Evolutionary conservation across 1,140 invertebrate genomes (phyloP).

Genomic region (Panagrolaimus sp.): DNA sequence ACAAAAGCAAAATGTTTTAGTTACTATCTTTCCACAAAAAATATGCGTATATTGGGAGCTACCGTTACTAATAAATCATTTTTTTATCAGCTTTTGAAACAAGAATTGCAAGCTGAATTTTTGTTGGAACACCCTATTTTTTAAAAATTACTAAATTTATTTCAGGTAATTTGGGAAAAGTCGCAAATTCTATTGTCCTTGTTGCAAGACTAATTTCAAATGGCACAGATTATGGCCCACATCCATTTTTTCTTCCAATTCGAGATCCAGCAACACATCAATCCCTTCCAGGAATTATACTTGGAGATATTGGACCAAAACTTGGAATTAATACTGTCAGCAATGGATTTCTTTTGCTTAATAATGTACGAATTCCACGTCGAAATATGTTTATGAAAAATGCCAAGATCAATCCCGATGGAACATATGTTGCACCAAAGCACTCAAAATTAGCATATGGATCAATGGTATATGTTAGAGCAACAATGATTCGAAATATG

Average conservation of each 20-base stretch:
- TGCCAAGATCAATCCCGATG: constrained; percentile 69
- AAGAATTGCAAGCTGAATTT: too few relatives aligned
- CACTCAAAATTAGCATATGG: constrained; percentile 82
- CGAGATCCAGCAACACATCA: constrained; percentile 77
- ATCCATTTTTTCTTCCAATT: constrained; percentile 83
- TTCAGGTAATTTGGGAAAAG: constrained; percentile 79
- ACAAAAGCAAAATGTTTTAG: too few relatives aligned
- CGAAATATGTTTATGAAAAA: constrained; percentile 88
- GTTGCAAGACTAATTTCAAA: constrained; percentile 78
- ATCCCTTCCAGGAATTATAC: constrained; percentile 68
- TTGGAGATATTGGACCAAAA: constrained; percentile 87
- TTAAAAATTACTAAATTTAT: too few relatives aligned
- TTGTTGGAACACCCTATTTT: too few relatives aligned
- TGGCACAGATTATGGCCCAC: constrained; percentile 78
- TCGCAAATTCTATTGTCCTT: constrained; percentile 76
- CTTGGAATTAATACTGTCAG: constrained; percentile 62
- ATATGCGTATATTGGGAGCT: too few relatives aligned
- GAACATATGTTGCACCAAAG: constrained; percentile 76
- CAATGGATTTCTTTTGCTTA: constrained; percentile 63
- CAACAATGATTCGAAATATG: constrained; percentile 33
- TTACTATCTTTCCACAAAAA: too few relatives aligned
- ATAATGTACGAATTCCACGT: constrained; percentile 76
- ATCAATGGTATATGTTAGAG: constrained; percentile 60
- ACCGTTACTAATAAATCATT: too few relatives aligned
- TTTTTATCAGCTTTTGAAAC: too few relatives aligned